Percentiles rank a stretch among this genome's conserved stretches.
Conservation (phyloP, 2,888 invertebrate genomes). For the Alloplasta piceator region DNA sequence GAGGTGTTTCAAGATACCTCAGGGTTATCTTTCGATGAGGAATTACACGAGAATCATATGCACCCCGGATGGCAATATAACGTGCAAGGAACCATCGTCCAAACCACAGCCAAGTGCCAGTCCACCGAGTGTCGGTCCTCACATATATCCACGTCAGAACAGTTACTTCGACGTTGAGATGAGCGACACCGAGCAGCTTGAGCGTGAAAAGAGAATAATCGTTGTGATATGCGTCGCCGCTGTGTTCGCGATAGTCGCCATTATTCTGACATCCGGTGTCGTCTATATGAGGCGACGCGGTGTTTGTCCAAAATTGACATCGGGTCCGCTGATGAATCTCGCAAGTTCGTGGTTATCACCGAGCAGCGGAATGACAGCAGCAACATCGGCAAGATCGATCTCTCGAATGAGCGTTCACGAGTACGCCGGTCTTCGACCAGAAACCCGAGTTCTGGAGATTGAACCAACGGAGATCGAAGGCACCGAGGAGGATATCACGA, state of each 20-base stretch:
- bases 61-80: constrained; percentile 83
- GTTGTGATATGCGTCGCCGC: constrained; percentile 79
- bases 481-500: constrained; percentile 77
- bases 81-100: constrained; percentile 85
- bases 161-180: constrained; percentile 81
- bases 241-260: constrained; percentile 76
- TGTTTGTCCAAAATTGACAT: constrained; percentile 80
- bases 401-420: constrained; percentile 87
- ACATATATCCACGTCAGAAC: constrained; percentile 79
- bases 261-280: constrained; percentile 78
- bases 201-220: constrained; percentile 80
- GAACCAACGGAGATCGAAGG: constrained; percentile 76
- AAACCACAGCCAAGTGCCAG: constrained; percentile 80
- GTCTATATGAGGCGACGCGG: constrained; percentile 80
- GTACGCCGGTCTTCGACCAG: constrained; percentile 86
- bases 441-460: constrained; percentile 85
- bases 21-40: constrained; percentile 86
- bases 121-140: constrained; percentile 81
- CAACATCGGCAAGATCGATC: constrained; percentile 86
- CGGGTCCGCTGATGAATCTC: constrained; percentile 76
- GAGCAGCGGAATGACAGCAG: constrained; percentile 79
- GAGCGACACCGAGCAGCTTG: constrained; percentile 80
- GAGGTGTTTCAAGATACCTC: constrained; percentile 87
- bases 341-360: constrained; percentile 78
- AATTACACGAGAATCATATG: constrained; percentile 88